A percentile compares a stretch with the other conserved stretches of the same genome.
phyloP scores from a whole-genome alignment of 2,113 vertebrate species.

The Thryonomys swinderianus region DNA sequence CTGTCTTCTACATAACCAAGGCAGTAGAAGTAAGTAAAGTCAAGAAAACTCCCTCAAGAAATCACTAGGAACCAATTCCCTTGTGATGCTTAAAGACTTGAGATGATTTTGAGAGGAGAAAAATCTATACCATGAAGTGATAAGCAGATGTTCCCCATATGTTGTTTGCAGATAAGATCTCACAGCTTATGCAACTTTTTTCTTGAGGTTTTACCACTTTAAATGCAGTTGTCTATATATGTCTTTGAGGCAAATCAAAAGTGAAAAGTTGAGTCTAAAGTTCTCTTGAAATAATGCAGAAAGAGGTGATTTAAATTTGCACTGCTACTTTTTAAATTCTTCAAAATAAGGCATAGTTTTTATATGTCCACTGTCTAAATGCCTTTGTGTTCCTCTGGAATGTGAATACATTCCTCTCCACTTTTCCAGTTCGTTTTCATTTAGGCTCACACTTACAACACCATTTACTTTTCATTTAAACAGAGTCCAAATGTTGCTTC shows the following conservation, averaged over 20 bases:
- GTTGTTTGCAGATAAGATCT: conserved; percentile 70
- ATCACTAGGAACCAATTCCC: conserved; percentile 79
- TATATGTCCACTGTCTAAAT: conserved; percentile 63
- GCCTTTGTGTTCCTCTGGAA: conserved; percentile 51
- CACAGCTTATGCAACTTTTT: conserved; percentile 73
- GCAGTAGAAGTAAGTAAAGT: conserved; percentile 75
- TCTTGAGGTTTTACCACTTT: conserved; percentile 81
- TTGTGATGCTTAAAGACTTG: conserved; percentile 71
- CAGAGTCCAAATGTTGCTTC: conserved; percentile 24
- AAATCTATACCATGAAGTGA: conserved; percentile 69
- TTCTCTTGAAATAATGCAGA: conserved; percentile 58
- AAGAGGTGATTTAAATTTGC: conserved; percentile 66
- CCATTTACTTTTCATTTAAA: conserved; percentile 48
- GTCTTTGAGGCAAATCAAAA: conserved; percentile 68
- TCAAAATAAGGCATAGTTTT: conserved; percentile 56
- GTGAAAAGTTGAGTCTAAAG: conserved; percentile 25
- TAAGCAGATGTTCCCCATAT: conserved; percentile 84
- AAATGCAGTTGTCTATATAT: conserved; percentile 78
- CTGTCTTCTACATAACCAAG: conserved; percentile 49
- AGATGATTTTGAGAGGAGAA: conserved; percentile 69
- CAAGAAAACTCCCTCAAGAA: conserved; percentile 73
- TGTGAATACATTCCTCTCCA: conserved; percentile 39
- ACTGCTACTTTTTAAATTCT: conserved; percentile 55
- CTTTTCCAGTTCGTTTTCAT: neutral
- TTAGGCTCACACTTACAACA: conserved; percentile 51